Conservation (phyloP, 30 jellyfish, hydroid and myxozoan species). For the Hydractinia echinata region DNA sequence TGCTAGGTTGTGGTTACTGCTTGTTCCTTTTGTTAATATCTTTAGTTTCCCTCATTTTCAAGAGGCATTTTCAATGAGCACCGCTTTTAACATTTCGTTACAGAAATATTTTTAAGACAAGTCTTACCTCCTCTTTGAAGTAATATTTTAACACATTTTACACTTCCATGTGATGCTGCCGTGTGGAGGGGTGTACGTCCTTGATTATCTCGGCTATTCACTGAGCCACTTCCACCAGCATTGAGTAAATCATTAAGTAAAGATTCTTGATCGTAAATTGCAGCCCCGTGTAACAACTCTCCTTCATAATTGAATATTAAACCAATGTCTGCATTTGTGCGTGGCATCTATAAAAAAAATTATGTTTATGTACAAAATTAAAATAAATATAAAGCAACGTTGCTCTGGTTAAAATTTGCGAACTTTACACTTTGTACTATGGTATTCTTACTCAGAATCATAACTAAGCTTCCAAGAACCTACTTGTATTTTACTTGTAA, state of each 20-base stretch:
- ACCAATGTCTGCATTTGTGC: slow-evolving; percentile 21
- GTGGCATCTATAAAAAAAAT: slow-evolving; percentile 9
- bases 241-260: slow-evolving; percentile 43
- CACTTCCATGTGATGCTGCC: slow-evolving; percentile 77
- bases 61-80: too few species aligned
- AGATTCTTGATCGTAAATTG: slow-evolving; percentile 54
- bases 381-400: not conserved
- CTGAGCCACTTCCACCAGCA: slow-evolving; percentile 75
- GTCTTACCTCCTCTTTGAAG: slow-evolving; percentile 62
- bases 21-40: too few species aligned
- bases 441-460: not conserved
- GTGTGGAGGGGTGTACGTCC: slow-evolving; percentile 84
- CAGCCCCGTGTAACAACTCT: slow-evolving; percentile 61
- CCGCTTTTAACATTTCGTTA: too few species aligned
- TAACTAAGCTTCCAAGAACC: too few species aligned
- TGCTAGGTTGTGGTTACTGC: too few species aligned
- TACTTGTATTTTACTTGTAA: too few species aligned
- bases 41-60: too few species aligned
- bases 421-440: not conserved
- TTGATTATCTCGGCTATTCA: slow-evolving; percentile 40
- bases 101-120: not conserved
- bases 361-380: not conserved
- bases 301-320: slow-evolving; percentile 45
- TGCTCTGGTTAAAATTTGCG: too few species aligned
- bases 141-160: slow-evolving; percentile 57